Percentiles rank a stretch among this genome's conserved stretches.
These are phyloP conservation scores for Myrmecophaga tridactyla DNA, from an alignment of 2,113 vertebrate species.

Conservation along the genomic window DNA sequence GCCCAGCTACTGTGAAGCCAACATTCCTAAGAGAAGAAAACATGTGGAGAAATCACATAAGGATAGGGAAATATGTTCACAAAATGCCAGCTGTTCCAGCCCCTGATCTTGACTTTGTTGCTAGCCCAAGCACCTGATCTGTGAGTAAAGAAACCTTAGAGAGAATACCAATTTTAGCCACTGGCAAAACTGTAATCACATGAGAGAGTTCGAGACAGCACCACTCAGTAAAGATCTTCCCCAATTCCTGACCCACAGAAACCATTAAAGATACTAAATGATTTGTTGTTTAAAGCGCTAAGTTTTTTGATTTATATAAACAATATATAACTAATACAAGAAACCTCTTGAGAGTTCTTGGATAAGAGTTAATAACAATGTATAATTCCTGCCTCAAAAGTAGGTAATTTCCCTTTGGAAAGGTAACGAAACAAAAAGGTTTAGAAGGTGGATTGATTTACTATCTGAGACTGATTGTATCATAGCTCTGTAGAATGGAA, in stretches of 20 bases:
- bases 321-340: background rate
- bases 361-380: background rate
- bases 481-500: background rate
- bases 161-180: background rate
- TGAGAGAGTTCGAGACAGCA: background rate
- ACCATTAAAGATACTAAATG: background rate
- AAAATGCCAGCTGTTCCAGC: background rate
- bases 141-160: background rate
- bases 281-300: background rate
- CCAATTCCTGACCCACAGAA: background rate
- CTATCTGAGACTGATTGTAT: background rate
- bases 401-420: background rate
- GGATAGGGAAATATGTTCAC: background rate
- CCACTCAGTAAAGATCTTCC: background rate
- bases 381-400: background rate
- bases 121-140: background rate
- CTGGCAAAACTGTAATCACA: background rate
- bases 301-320: conserved; percentile 27
- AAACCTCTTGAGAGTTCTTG: conserved; percentile 17
- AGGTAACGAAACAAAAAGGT: background rate
- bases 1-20: background rate
- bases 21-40: background rate
- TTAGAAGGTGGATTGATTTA: conserved; percentile 26
- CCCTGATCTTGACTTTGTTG: background rate
- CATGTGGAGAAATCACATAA: background rate